A percentile compares a stretch with the other conserved stretches of the same genome.
Evolutionary conservation across 2,797 vertebrate species (phyloP).

Genomic region (Clarias laeviceps): DNA sequence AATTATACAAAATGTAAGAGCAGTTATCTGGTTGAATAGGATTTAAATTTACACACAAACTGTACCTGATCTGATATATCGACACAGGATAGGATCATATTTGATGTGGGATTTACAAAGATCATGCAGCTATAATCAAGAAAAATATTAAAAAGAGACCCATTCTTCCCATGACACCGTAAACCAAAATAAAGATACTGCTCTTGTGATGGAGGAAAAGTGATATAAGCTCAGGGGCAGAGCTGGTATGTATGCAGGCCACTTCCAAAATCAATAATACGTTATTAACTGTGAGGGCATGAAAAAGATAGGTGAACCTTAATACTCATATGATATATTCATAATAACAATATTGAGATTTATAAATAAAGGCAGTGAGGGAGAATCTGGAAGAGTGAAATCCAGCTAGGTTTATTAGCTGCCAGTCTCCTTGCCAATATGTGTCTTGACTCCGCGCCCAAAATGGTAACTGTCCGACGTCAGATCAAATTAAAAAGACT

Average conservation of each 20-base stretch:
- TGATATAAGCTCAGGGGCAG: constrained; percentile 72
- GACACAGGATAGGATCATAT: constrained; percentile 12
- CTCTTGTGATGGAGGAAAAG: constrained; percentile 66
- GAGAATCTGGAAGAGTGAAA: constrained; percentile 68
- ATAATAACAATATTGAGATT: constrained; percentile 81
- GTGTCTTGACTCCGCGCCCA: constrained; percentile 76
- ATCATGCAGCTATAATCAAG: constrained; percentile 18
- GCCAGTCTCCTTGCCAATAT: constrained; percentile 82
- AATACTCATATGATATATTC: constrained; percentile 77
- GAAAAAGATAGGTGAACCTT: constrained; percentile 75
- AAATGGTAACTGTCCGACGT: constrained; percentile 79
- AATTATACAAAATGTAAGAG: background rate
- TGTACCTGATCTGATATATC: background rate
- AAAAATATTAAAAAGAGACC: constrained; percentile 42
- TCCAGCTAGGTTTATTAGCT: constrained; percentile 78
- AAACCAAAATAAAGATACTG: constrained; percentile 64
- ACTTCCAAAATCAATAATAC: constrained; percentile 76
- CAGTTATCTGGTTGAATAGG: constrained; percentile 2
- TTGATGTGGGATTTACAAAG: constrained; percentile 18
- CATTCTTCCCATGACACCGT: constrained; percentile 20
- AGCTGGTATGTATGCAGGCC: constrained; percentile 73
- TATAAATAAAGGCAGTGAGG: constrained; percentile 63
- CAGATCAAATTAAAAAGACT: constrained; percentile 82
- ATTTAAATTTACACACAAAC: constrained; percentile 21
- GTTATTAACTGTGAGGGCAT: constrained; percentile 76